Percentiles rank a stretch among this genome's conserved stretches.
Conservation (phyloP, 2,888 invertebrate genomes). For the Blastobasis adustella region DNA sequence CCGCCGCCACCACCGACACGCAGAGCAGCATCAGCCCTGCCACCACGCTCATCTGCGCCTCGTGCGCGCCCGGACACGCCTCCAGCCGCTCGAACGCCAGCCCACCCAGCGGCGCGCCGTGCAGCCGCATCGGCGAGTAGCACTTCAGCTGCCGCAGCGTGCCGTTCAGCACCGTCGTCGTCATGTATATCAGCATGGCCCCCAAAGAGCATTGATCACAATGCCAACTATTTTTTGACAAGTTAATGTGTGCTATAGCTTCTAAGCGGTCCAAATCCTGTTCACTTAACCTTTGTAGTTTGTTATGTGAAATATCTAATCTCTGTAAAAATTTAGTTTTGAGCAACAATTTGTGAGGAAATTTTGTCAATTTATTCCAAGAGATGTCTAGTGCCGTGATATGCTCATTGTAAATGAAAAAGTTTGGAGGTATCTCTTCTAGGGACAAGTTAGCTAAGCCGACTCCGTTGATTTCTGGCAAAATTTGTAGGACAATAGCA, state of each 20-base stretch:
- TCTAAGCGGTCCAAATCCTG: conserved; percentile 74
- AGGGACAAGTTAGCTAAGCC: conserved; percentile 76
- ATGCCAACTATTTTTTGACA: conserved; percentile 79
- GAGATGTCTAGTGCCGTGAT: conserved; percentile 82
- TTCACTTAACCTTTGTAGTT: conserved; percentile 77
- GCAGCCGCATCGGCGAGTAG: conserved; percentile 71
- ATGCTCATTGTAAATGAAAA: conserved; percentile 75
- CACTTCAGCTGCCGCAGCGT: conserved; percentile 73
- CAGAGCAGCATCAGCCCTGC: conserved; percentile 61
- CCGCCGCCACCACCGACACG: conserved; percentile 63
- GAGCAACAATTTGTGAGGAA: conserved; percentile 72
- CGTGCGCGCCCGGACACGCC: conserved; percentile 63
- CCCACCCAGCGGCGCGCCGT: conserved; percentile 51
- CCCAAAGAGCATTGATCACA: conserved; percentile 80
- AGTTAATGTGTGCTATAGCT: conserved; percentile 65
- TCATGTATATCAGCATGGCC: conserved; percentile 71
- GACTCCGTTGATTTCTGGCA: conserved; percentile 73
- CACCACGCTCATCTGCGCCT: conserved; percentile 74
- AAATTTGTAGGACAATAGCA: conserved; percentile 72
- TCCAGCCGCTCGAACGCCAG: conserved; percentile 47
- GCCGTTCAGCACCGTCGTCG: conserved; percentile 67
- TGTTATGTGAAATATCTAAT: conserved; percentile 84
- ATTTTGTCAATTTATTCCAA: conserved; percentile 78
- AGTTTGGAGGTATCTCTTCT: conserved; percentile 69
- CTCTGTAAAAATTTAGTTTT: conserved; percentile 75